A percentile compares a stretch with the other conserved stretches of the same genome.
These are phyloP conservation scores for cattle (Bos taurus) DNA, from an alignment of 2,113 vertebrate genomes.

Conservation along the genomic window DNA sequence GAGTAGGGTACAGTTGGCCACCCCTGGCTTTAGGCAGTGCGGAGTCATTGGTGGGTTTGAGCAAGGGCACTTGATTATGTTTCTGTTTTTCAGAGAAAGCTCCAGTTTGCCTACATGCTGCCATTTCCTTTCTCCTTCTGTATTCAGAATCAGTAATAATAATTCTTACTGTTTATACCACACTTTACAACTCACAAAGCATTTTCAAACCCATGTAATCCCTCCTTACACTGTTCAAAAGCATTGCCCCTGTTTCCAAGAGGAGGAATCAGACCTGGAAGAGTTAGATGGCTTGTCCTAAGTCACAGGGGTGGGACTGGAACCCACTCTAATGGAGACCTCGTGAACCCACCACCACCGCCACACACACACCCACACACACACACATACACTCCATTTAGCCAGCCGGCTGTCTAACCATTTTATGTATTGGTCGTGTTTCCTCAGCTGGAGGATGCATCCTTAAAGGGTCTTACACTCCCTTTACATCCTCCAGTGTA, in stretches of 20 bases:
- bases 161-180: neutral
- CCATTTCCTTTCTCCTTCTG: neutral
- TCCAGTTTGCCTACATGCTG: neutral
- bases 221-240: neutral
- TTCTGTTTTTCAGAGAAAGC: neutral
- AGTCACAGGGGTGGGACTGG: neutral
- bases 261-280: neutral
- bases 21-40: neutral
- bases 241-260: neutral
- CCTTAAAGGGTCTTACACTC: neutral
- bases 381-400: neutral
- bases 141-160: neutral
- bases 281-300: neutral
- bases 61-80: neutral
- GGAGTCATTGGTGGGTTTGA: neutral
- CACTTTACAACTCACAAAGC: neutral
- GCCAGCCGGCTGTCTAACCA: neutral
- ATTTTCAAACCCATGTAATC: conserved; percentile 14
- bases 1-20: neutral
- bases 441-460: neutral
- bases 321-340: neutral
- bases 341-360: neutral
- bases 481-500: neutral
- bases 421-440: neutral
- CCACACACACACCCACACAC: neutral